These are phyloP conservation scores for Drosophila tanythrix DNA, from an alignment of 2,888 invertebrate species.

Conservation along the genomic window DNA sequence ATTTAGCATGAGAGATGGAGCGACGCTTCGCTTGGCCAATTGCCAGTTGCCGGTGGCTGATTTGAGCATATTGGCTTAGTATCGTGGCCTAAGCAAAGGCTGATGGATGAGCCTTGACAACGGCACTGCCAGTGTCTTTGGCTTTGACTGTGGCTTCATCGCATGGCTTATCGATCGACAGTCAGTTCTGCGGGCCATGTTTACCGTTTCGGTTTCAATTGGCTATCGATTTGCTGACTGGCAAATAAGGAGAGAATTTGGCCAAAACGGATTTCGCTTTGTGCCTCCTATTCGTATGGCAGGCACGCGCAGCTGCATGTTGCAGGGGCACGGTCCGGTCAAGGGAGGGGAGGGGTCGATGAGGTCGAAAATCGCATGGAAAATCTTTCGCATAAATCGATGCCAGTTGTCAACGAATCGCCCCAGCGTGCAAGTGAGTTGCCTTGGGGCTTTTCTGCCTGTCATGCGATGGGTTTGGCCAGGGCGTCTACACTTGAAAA, in stretches of 20 bases:
- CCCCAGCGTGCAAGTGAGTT: slow-evolving; percentile 11
- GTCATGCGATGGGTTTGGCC: slow-evolving; percentile 26
- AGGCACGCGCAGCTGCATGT: slow-evolving; percentile 51
- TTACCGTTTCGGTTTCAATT: slow-evolving; percentile 65
- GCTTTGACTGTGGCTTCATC: slow-evolving; percentile 11
- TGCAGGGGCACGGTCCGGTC: too few species aligned
- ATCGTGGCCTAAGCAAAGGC: slow-evolving; percentile 38
- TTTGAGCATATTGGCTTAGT: slow-evolving; percentile 7
- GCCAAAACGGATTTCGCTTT: slow-evolving; percentile 21
- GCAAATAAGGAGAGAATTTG: slow-evolving; percentile 32
- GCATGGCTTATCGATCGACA: slow-evolving; percentile 34
- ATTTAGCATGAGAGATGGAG: slow-evolving; percentile 9
- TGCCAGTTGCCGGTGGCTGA: slow-evolving; percentile 5
- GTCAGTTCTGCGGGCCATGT: slow-evolving; percentile 40
- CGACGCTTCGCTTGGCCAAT: slow-evolving; percentile 21
- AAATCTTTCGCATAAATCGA: slow-evolving; percentile 64
- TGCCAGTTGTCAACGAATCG: slow-evolving; percentile 67
- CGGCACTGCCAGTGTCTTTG: slow-evolving; percentile 13
- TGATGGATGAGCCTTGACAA: slow-evolving; percentile 59
- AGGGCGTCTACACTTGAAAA: background rate
- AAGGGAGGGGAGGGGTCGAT: background rate
- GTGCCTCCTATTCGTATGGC: slow-evolving; percentile 36
- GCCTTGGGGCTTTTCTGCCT: slow-evolving; percentile 21
- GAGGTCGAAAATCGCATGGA: slow-evolving; percentile 39
- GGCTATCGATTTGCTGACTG: slow-evolving; percentile 21